phyloP scores from a whole-genome alignment of 2,797 vertebrate species.

The Ptychadena robeensis region DNA sequence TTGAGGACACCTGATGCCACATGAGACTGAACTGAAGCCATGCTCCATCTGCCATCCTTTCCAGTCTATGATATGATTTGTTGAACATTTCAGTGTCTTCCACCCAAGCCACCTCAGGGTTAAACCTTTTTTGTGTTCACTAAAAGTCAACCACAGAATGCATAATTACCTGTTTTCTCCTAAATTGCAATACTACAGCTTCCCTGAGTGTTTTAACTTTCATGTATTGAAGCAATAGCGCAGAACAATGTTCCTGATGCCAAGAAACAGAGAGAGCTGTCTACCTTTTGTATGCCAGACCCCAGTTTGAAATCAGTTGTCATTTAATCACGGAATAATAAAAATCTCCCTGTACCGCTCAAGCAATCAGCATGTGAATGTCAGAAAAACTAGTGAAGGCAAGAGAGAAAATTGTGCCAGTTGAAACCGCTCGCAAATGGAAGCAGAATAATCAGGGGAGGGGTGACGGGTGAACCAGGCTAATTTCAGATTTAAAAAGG shows the following conservation, averaged over 20 bases:
- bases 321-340: constrained; percentile 61
- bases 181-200: constrained; percentile 43
- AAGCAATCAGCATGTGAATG: constrained; percentile 59
- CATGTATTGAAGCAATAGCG: constrained; percentile 48
- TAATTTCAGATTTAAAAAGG: constrained; percentile 37
- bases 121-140: constrained; percentile 42
- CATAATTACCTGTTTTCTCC: constrained; percentile 55
- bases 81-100: background rate
- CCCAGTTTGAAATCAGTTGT: constrained; percentile 62
- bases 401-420: constrained; percentile 41
- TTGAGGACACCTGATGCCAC: background rate
- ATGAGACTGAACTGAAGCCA: background rate
- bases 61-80: background rate
- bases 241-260: constrained; percentile 58
- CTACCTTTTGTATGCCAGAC: constrained; percentile 62
- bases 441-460: constrained; percentile 50
- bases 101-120: background rate
- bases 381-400: constrained; percentile 37
- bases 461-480: constrained; percentile 35
- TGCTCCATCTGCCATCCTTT: background rate
- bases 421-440: constrained; percentile 22
- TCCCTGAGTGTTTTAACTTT: constrained; percentile 56
- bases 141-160: constrained; percentile 40
- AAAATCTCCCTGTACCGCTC: constrained; percentile 51
- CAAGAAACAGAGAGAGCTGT: constrained; percentile 49